phyloP scores from a whole-genome alignment of 2,113 vertebrate species.

The Antechinus flavipes region DNA sequence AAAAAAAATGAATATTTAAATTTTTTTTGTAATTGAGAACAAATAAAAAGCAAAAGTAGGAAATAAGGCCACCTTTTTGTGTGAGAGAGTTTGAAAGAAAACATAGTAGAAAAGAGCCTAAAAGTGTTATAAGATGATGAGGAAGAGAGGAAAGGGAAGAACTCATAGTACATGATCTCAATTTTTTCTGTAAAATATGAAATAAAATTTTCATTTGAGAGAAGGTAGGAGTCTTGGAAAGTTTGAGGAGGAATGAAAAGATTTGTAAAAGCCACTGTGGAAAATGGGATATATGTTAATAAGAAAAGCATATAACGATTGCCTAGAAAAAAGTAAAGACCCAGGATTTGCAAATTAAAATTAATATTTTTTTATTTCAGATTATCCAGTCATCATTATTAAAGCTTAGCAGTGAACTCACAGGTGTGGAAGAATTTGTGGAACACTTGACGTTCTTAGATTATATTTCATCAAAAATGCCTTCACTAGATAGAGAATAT shows the following conservation, averaged over 20 bases:
- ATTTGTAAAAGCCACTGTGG: neutral
- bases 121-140: neutral
- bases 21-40: neutral
- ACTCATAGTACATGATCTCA: neutral
- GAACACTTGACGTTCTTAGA: slow-evolving; percentile 78
- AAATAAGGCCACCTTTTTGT: neutral
- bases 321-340: neutral
- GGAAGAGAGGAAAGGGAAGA: neutral
- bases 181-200: neutral
- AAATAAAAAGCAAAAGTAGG: neutral
- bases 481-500: slow-evolving; percentile 74
- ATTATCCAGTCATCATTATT: slow-evolving; percentile 68
- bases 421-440: slow-evolving; percentile 79
- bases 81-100: neutral
- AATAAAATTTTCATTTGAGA: neutral
- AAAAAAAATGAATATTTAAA: neutral
- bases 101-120: neutral
- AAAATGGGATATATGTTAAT: neutral
- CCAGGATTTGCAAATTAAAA: neutral
- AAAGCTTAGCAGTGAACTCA: slow-evolving; percentile 69
- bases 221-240: neutral
- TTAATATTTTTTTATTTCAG: slow-evolving; percentile 69
- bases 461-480: slow-evolving; percentile 67
- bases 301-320: neutral
- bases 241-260: neutral